A percentile compares a stretch with the other conserved stretches of the same genome.
Evolutionary conservation across 2,888 invertebrate genomes (phyloP).

Genomic region (Adineta ricciae): DNA sequence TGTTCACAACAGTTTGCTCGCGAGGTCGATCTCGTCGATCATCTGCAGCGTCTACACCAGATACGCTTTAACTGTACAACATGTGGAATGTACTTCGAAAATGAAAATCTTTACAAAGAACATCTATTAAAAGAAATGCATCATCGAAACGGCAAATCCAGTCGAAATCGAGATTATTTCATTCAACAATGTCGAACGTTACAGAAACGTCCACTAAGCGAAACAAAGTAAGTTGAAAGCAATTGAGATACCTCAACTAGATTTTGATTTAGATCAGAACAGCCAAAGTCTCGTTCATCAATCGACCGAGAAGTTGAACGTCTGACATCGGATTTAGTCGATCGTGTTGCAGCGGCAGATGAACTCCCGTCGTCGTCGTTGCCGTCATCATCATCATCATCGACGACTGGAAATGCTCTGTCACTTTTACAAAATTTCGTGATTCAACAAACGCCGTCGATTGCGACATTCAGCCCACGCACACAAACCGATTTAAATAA

Average conservation of each 20-base stretch:
- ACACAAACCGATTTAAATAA: background rate
- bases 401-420: background rate
- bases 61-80: conserved; percentile 11
- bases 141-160: conserved; percentile 5
- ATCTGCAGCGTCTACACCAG: background rate
- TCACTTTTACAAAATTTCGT: conserved; percentile 17
- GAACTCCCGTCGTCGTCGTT: background rate
- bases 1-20: background rate
- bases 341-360: background rate
- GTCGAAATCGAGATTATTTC: conserved; percentile 2
- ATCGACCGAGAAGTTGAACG: background rate
- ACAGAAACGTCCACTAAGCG: background rate
- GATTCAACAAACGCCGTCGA: background rate
- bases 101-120: background rate
- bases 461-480: background rate
- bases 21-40: conserved; percentile 8
- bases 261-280: background rate
- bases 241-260: background rate
- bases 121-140: conserved; percentile 18
- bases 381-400: no score
- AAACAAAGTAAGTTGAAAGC: background rate
- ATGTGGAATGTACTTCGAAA: conserved; percentile 18
- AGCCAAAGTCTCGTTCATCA: background rate
- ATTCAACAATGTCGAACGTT: background rate
- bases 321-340: background rate